Evolutionary conservation across 2,113 vertebrate genomes (phyloP).

Genomic region (Perccottus glenii): DNA sequence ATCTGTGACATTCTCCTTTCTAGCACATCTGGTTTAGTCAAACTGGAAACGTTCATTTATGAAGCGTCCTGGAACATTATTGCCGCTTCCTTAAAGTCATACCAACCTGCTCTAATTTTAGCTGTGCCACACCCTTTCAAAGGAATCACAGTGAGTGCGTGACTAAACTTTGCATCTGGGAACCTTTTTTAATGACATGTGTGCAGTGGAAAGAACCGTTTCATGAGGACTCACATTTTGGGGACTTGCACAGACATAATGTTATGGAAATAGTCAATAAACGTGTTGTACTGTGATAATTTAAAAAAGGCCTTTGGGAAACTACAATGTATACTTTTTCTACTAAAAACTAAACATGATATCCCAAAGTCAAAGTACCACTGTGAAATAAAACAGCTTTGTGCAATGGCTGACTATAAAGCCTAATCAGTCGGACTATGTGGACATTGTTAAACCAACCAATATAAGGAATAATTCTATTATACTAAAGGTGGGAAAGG

Average conservation of each 20-base stretch:
- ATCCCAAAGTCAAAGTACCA: too few relatives aligned
- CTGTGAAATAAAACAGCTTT: too few relatives aligned
- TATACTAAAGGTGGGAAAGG: too few relatives aligned
- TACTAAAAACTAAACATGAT: too few relatives aligned
- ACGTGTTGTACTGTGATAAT: not conserved
- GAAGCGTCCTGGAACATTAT: not conserved
- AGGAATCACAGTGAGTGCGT: constrained; percentile 12
- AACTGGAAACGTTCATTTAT: not conserved
- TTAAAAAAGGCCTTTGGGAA: too few relatives aligned
- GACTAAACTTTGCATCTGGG: not conserved
- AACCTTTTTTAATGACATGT: not conserved
- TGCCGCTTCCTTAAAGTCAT: not conserved
- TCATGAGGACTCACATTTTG: not conserved
- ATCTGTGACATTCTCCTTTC: not conserved
- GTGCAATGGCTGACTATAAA: too few relatives aligned
- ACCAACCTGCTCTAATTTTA: not conserved
- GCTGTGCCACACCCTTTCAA: not conserved
- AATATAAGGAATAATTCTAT: too few relatives aligned
- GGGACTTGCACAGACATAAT: not conserved
- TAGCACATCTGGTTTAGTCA: not conserved
- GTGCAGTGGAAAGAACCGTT: not conserved
- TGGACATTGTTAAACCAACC: too few relatives aligned
- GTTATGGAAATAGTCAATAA: not conserved
- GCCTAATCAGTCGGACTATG: too few relatives aligned
- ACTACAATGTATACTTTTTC: too few relatives aligned